phyloP scores from a whole-genome alignment of 2,888 invertebrate species.

The Colletes collaris region DNA sequence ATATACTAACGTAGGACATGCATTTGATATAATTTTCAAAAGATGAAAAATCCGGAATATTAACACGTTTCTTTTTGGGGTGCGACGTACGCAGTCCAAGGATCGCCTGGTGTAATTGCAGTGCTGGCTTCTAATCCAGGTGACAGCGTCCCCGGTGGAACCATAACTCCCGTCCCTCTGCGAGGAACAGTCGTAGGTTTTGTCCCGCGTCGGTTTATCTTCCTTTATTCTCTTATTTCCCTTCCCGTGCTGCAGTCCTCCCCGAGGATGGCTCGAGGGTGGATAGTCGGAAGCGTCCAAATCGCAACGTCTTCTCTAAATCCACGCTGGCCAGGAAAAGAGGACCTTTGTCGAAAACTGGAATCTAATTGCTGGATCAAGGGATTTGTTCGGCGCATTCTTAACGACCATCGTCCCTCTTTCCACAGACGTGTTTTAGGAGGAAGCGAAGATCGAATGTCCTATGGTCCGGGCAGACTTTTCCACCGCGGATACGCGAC shows the following conservation, averaged over 20 bases:
- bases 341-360: constrained; percentile 47
- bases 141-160: constrained; percentile 18
- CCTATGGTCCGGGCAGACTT: neutral
- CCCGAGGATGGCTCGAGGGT: constrained; percentile 5
- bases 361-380: constrained; percentile 61
- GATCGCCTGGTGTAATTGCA: constrained; percentile 37
- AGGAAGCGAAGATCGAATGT: neutral
- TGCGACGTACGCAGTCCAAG: neutral
- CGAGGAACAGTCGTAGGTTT: constrained; percentile 47
- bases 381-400: constrained; percentile 49
- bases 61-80: too few species aligned
- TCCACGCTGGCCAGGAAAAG: constrained; percentile 22
- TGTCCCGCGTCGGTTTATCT: constrained; percentile 50
- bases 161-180: constrained; percentile 55
- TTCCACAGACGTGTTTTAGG: too few species aligned
- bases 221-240: constrained; percentile 25
- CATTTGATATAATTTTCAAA: too few species aligned
- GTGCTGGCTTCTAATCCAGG: constrained; percentile 47
- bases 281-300: neutral
- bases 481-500: neutral
- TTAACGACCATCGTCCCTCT: constrained; percentile 33
- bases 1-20: too few species aligned
- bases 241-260: constrained; percentile 28
- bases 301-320: constrained; percentile 45
- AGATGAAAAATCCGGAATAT: too few species aligned